A percentile compares a stretch with the other conserved stretches of the same genome.
These are phyloP conservation scores for Pteria penguin DNA, from an alignment of 2,888 invertebrate species.

Conservation along the genomic window DNA sequence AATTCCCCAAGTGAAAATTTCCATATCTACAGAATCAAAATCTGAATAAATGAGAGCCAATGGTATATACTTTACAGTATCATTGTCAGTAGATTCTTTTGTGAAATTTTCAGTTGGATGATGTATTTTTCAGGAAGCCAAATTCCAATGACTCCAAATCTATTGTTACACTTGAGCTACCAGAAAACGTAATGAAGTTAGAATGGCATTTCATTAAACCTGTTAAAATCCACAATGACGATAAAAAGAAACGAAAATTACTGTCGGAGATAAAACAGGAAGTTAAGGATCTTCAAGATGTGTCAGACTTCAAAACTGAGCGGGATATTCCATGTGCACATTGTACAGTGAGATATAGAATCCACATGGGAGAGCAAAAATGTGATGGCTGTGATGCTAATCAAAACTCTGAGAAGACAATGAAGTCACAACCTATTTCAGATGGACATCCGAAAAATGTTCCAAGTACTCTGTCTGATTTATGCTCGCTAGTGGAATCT, in stretches of 20 bases:
- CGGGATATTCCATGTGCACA: constrained; percentile 41
- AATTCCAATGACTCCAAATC: neutral
- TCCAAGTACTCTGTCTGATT: neutral
- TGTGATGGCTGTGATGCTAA: neutral
- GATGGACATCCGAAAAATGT: no score
- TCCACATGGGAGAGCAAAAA: neutral
- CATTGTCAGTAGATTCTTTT: neutral
- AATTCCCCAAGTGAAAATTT: no score
- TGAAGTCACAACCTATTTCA: no score
- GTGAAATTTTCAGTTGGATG: neutral
- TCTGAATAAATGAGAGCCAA: no score
- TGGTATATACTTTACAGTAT: neutral
- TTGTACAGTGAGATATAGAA: constrained; percentile 46
- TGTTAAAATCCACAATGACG: constrained; percentile 87
- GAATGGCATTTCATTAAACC: constrained; percentile 92
- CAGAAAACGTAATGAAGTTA: constrained; percentile 87
- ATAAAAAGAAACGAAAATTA: constrained; percentile 85
- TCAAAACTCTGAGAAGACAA: neutral
- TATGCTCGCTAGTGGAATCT: constrained; percentile 43
- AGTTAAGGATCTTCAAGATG: constrained; percentile 3
- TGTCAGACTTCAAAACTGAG: constrained; percentile 26
- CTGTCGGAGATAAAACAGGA: constrained; percentile 52
- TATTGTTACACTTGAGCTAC: constrained; percentile 82
- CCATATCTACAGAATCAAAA: neutral
- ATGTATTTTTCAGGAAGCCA: neutral